Conservation (phyloP, 1,140 invertebrate species). For the Dufourea novaeangliae region DNA sequence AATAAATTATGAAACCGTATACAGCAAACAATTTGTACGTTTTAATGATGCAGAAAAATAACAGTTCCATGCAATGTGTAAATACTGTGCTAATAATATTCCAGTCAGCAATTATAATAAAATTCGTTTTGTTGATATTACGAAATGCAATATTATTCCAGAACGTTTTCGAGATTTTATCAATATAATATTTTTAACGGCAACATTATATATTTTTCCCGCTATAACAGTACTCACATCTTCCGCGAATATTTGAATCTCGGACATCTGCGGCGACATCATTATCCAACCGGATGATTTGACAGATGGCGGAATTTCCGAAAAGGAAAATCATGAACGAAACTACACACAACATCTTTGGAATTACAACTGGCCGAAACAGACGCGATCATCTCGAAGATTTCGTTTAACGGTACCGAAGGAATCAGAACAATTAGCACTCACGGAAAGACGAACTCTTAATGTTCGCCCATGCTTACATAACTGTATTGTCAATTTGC, state of each 20-base stretch:
- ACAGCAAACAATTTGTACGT: neutral
- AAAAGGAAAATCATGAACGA: slow-evolving; percentile 51
- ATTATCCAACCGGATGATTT: neutral
- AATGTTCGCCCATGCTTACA: slow-evolving; percentile 25
- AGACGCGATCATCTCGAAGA: slow-evolving; percentile 6
- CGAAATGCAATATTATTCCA: neutral
- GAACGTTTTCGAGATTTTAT: neutral
- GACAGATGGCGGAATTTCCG: slow-evolving; percentile 51
- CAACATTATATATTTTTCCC: neutral
- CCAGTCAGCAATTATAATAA: neutral
- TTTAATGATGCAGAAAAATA: neutral
- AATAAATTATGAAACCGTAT: slow-evolving; percentile 8
- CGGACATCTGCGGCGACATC: slow-evolving; percentile 14
- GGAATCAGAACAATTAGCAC: slow-evolving; percentile 66
- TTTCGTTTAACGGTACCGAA: slow-evolving; percentile 60
- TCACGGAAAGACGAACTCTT: slow-evolving; percentile 11
- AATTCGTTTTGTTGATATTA: too few species aligned
- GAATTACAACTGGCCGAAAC: slow-evolving; percentile 41
- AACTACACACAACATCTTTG: slow-evolving; percentile 65
- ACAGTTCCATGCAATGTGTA: too few species aligned
- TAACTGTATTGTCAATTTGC: slow-evolving; percentile 46
- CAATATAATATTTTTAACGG: slow-evolving; percentile 6
- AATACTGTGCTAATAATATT: too few species aligned
- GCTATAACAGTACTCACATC: slow-evolving; percentile 58
- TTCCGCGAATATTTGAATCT: slow-evolving; percentile 33